Conservation (phyloP, 1,140 invertebrate species). For the Hycleus phaleratus region DNA sequence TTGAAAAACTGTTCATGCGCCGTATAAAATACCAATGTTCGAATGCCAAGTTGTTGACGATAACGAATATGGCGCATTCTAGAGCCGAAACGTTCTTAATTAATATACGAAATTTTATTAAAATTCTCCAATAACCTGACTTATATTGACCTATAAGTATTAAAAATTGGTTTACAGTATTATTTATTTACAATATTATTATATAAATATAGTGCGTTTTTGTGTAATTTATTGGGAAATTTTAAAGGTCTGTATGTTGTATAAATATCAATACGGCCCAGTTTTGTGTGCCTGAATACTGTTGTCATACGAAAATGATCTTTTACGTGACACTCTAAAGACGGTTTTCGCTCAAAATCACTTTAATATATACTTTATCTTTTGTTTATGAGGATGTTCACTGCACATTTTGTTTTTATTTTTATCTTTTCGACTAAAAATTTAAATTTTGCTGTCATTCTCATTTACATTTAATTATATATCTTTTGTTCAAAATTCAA, state of each 20-base stretch:
- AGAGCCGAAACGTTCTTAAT: conserved; percentile 9
- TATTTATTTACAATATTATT: background rate
- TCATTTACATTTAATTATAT: background rate
- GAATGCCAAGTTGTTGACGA: conserved; percentile 5
- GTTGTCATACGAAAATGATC: conserved; percentile 27
- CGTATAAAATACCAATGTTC: background rate
- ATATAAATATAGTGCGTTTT: background rate
- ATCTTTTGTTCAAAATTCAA: background rate
- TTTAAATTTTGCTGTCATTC: no score
- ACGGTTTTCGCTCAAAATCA: conserved; percentile 28
- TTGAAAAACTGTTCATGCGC: background rate
- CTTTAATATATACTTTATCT: conserved; percentile 15
- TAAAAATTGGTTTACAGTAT: background rate
- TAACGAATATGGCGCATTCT: conserved; percentile 8
- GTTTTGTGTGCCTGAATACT: conserved; percentile 26
- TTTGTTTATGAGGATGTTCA: no score
- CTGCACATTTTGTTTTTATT: no score
- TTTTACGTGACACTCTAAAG: conserved; percentile 29
- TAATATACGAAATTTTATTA: background rate
- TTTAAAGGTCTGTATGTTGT: conserved; percentile 21
- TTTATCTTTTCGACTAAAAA: background rate
- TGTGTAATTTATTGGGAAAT: conserved; percentile 1
- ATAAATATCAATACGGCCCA: conserved; percentile 33
- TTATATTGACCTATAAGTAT: background rate
- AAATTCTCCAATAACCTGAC: background rate